Evolutionary conservation across 2,113 vertebrate genomes (phyloP), one percentile per base, ranked within the genome.

Genomic region (Sporophila hypoxantha): DNA sequence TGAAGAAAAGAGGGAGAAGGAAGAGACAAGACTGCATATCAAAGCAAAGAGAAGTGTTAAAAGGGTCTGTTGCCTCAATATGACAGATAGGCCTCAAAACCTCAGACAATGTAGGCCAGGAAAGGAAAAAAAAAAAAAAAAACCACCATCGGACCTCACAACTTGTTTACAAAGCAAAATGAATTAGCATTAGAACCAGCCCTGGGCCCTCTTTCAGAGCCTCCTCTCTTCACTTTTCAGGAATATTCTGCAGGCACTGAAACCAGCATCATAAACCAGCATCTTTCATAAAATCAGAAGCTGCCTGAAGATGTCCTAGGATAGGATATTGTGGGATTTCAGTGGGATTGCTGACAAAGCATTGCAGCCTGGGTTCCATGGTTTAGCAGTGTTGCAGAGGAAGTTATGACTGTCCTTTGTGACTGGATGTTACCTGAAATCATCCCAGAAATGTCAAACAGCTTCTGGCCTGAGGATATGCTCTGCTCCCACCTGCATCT

Each of bases 21-120:
- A 98, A 98, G 96, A 96, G 96, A 95, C 94, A 71, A 82, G 96
- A 91, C 85, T 98, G 98, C 98, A 98, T 98, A 98, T 99, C 98
- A 99, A 99, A 99, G 98, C 95, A 68, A 95, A 91, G 60, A 12
- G 92, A 97, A 96, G 98, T 98, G 98, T 98, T 97, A 95, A 98
- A 98, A 96, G 94, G 95, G 93, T 97, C 96, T 96, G 91, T 96
- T 95, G 96, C 96, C 96, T 97, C 97, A 96, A 97, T 98, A 97
- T 98, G 97, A 98, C 96, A 98, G 97, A 97, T 97, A 97, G 96
- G 96, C 94, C 96, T 96, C 95, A 96, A 96, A 96, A 95, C 81
- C 93, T 89, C 96, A 93, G 97, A 98, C 98, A 97, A 97, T 96
- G 96, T 97, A 95, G 96, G 82, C 91, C 75, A 97, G 95, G 94